Conservation (phyloP, 2,113 vertebrate species). For the Rhabdomys dilectus region DNA sequence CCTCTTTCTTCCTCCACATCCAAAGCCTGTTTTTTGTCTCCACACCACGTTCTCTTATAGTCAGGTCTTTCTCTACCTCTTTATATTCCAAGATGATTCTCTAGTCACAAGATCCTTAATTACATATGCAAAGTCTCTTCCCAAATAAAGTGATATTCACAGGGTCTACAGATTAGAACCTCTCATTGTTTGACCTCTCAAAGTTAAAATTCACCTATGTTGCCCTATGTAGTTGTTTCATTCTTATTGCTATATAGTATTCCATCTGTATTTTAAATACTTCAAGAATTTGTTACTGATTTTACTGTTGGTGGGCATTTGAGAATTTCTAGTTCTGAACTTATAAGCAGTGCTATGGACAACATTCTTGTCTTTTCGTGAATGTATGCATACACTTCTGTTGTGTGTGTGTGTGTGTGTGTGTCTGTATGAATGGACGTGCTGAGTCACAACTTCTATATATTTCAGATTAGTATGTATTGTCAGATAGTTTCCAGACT, state of each 20-base stretch:
- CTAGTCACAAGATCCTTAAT: neutral
- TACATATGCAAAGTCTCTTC: neutral
- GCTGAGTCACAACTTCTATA: neutral
- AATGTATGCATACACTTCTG: neutral
- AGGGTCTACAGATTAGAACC: neutral
- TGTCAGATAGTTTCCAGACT: slow-evolving; percentile 30
- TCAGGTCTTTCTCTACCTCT: neutral
- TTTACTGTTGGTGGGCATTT: neutral
- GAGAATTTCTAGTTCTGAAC: neutral
- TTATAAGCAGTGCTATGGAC: slow-evolving; percentile 12
- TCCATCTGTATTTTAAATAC: neutral
- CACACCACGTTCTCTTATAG: neutral
- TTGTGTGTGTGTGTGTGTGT: neutral
- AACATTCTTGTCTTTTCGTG: slow-evolving; percentile 51
- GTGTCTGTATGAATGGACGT: slow-evolving; percentile 9
- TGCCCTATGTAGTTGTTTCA: neutral
- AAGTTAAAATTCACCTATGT: neutral
- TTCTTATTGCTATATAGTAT: slow-evolving; percentile 18
- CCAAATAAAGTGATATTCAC: neutral
- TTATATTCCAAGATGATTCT: neutral
- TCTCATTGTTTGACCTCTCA: slow-evolving; percentile 17
- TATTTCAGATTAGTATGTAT: slow-evolving; percentile 21
- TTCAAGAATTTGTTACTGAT: slow-evolving; percentile 39
- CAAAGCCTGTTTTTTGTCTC: neutral
- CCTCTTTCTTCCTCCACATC: neutral